These are phyloP conservation scores for Cynopterus brachyotis DNA, from an alignment of 2,113 vertebrate species.

Conservation along the genomic window DNA sequence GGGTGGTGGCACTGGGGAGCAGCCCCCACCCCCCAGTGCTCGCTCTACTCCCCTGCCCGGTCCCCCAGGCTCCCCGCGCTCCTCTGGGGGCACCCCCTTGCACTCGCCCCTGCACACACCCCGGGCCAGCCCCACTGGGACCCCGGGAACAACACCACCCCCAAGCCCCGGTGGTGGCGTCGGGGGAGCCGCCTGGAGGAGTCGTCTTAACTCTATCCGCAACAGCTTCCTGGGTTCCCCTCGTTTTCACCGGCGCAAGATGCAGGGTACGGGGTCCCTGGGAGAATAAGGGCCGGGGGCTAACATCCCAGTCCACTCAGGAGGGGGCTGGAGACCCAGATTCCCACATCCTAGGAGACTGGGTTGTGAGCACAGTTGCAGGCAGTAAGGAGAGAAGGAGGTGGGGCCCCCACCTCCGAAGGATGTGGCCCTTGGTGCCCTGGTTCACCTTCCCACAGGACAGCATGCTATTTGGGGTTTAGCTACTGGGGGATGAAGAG, in stretches of 20 bases:
- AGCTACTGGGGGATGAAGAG: not conserved
- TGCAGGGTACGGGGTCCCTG: slow-evolving; percentile 86
- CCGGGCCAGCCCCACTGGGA: slow-evolving; percentile 87
- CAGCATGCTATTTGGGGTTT: rapidly evolving
- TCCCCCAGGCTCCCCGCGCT: slow-evolving; percentile 86
- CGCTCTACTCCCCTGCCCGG: slow-evolving; percentile 90
- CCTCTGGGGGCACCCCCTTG: slow-evolving; percentile 85
- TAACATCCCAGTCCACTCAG: not conserved
- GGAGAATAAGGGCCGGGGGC: not conserved
- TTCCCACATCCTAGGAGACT: not conserved
- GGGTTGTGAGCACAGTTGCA: not conserved
- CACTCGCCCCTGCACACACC: slow-evolving; percentile 91
- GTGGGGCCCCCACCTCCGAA: rapidly evolving
- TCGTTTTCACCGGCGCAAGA: slow-evolving; percentile 94
- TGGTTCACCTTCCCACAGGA: rapidly evolving
- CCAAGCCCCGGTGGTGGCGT: slow-evolving; percentile 92
- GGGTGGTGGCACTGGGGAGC: slow-evolving; percentile 85
- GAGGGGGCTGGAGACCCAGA: no score
- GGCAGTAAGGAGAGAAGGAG: no score
- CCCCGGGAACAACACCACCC: slow-evolving; percentile 88
- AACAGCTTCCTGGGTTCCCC: slow-evolving; percentile 95
- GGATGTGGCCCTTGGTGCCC: not conserved
- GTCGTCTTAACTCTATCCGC: slow-evolving; percentile 94
- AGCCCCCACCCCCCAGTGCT: slow-evolving; percentile 88
- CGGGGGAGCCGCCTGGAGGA: slow-evolving; percentile 93